Conservation (phyloP, 2,797 vertebrate species). For the Petrocephalus schoutedeni region DNA sequence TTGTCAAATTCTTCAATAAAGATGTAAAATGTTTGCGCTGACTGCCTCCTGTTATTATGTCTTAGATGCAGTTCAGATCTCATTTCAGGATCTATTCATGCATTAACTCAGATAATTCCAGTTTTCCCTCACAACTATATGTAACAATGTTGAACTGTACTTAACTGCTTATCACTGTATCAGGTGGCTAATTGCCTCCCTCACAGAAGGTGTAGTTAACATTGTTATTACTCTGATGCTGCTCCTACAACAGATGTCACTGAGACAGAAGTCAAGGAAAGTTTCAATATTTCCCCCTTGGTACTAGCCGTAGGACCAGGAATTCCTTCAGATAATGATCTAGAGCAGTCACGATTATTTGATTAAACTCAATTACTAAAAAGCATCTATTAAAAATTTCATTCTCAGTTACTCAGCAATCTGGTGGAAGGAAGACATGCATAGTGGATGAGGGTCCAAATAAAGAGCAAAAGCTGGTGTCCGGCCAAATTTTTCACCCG, state of each 20-base stretch:
- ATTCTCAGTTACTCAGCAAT: too few species aligned
- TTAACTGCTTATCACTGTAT: slow-evolving; percentile 27
- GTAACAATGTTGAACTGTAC: slow-evolving; percentile 24
- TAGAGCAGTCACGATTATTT: too few species aligned
- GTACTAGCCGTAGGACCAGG: neutral
- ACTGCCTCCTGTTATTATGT: neutral
- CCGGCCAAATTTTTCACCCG: too few species aligned
- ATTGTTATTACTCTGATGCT: neutral
- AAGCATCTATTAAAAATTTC: too few species aligned
- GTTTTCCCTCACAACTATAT: neutral
- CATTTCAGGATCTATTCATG: neutral
- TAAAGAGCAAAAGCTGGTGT: too few species aligned
- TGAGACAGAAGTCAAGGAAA: neutral
- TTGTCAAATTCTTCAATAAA: slow-evolving; percentile 13
- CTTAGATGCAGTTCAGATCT: neutral
- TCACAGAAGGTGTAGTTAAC: slow-evolving; percentile 10
- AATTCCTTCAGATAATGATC: neutral
- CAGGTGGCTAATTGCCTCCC: slow-evolving; percentile 20
- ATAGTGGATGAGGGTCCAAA: too few species aligned
- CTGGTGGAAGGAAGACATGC: too few species aligned
- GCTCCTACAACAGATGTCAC: slow-evolving; percentile 6
- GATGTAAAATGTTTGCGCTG: neutral
- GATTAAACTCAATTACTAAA: too few species aligned
- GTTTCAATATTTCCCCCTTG: neutral
- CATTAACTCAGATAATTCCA: neutral